phyloP scores from a whole-genome alignment of 2,113 vertebrate species.

The Cacatua alba region DNA sequence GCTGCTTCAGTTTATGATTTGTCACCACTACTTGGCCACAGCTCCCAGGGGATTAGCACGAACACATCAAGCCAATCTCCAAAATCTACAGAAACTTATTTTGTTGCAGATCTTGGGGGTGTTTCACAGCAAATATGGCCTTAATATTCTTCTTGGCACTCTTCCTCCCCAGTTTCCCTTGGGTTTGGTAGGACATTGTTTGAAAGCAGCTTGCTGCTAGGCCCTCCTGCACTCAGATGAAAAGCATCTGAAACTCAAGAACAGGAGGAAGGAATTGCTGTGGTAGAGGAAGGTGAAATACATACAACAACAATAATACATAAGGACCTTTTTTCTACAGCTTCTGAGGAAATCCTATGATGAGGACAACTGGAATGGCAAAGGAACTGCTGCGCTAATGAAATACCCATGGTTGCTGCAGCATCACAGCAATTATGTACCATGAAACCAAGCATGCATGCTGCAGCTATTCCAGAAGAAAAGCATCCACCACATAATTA shows the following conservation, averaged over 20 bases:
- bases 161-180: neutral
- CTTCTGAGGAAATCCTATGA: neutral
- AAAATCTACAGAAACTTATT: neutral
- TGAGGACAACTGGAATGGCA: slow-evolving; percentile 32
- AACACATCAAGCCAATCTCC: neutral
- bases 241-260: neutral
- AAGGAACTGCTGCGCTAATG: slow-evolving; percentile 29
- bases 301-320: neutral
- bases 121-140: neutral
- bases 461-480: neutral
- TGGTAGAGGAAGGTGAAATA: neutral
- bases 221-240: neutral
- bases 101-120: fast-evolving
- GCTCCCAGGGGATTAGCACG: neutral
- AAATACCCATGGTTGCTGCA: neutral
- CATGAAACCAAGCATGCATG: neutral
- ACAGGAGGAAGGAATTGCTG: neutral
- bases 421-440: neutral
- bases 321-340: slow-evolving; percentile 6
- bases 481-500: neutral
- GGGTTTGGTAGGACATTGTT: neutral
- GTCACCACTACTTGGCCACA: neutral
- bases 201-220: neutral
- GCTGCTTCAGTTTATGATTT: neutral
- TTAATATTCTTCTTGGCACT: neutral